Conservation (phyloP, 2,797 vertebrate species). For the Takifugu rubripes region DNA sequence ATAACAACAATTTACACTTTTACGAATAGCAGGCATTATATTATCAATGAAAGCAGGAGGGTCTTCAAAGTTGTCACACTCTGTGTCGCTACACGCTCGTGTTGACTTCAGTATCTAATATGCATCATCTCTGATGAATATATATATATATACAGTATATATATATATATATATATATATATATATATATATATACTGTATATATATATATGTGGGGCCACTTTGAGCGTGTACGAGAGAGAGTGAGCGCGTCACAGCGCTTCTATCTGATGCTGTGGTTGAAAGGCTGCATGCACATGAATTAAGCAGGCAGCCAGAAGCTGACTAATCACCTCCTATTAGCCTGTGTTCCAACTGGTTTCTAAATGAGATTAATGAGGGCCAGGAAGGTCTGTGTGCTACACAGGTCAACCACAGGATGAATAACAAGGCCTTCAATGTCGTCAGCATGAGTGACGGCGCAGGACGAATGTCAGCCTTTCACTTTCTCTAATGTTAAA, state of each 20-base stretch:
- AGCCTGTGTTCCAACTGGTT: constrained; percentile 54
- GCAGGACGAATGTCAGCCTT: too few relatives aligned
- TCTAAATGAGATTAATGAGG: constrained; percentile 67
- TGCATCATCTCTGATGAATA: too few relatives aligned
- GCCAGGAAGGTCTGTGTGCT: constrained; percentile 40
- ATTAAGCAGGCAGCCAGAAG: constrained; percentile 46
- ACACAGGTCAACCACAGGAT: constrained; percentile 25
- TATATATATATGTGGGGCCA: too few relatives aligned
- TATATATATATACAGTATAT: not conserved
- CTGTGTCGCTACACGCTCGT: too few relatives aligned
- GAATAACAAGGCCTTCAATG: constrained; percentile 4
- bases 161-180: not conserved
- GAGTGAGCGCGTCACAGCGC: constrained; percentile 8
- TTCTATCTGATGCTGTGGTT: constrained; percentile 8
- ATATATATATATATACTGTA: not conserved
- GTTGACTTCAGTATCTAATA: too few relatives aligned
- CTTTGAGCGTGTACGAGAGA: not conserved
- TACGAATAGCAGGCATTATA: too few relatives aligned
- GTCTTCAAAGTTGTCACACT: too few relatives aligned
- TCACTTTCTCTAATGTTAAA: not conserved
- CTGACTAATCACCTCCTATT: constrained; percentile 65
- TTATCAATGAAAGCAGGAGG: too few relatives aligned
- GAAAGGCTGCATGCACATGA: constrained; percentile 29
- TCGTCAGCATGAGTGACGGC: not conserved
- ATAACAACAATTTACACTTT: too few relatives aligned